These are phyloP conservation scores for Papilio protenor DNA, from an alignment of 2,888 invertebrate species.

Conservation along the genomic window DNA sequence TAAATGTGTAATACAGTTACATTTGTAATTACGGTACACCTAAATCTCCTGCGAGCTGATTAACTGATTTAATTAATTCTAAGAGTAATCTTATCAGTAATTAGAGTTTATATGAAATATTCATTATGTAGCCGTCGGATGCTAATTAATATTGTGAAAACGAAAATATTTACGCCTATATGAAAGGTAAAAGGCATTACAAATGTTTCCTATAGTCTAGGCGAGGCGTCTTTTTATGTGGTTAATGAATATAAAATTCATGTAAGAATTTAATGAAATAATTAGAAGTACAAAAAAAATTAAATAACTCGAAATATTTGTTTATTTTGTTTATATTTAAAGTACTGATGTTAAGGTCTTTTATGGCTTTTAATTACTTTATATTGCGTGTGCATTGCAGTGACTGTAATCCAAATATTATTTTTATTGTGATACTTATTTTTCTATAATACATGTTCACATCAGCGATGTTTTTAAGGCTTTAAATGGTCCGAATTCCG, in stretches of 20 bases:
- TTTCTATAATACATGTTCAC: background rate
- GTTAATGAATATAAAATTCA: no score
- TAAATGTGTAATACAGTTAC: constrained; percentile 25
- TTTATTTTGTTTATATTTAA: background rate
- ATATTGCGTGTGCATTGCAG: background rate
- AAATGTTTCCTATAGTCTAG: no score
- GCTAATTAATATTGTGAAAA: constrained; percentile 7
- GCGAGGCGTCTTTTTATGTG: no score
- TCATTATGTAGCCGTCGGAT: background rate
- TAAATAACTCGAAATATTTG: no score
- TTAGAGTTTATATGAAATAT: constrained; percentile 17
- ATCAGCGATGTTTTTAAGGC: constrained; percentile 12
- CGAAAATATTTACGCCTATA: background rate
- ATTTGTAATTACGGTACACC: constrained; percentile 29
- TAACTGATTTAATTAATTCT: constrained; percentile 33
- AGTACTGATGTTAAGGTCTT: background rate
- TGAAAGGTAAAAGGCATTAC: background rate
- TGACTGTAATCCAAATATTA: no score
- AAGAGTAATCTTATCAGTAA: constrained; percentile 32
- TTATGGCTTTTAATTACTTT: constrained; percentile 2
- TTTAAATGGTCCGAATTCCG: constrained; percentile 51
- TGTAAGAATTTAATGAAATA: no score
- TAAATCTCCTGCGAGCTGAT: constrained; percentile 33
- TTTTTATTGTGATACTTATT: background rate
- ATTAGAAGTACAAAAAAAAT: no score